Conservation (phyloP, 2,113 vertebrate species). For the Scytalopus superciliaris region DNA sequence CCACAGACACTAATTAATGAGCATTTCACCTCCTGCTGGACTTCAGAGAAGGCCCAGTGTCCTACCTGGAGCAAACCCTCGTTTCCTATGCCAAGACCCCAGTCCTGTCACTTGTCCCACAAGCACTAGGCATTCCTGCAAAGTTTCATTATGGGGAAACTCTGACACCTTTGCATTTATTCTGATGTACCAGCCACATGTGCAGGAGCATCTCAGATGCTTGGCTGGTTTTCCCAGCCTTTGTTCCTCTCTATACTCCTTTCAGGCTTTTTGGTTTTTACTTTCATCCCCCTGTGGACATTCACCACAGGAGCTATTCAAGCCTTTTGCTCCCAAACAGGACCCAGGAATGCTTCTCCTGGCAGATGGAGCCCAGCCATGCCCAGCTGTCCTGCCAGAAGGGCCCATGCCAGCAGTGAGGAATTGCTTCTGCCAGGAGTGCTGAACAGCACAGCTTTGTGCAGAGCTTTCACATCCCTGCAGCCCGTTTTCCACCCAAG, state of each 20-base stretch:
- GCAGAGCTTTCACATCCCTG: no score
- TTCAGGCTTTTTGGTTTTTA: background rate
- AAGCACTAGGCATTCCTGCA: background rate
- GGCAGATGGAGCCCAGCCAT: background rate
- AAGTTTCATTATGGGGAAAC: background rate
- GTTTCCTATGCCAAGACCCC: background rate
- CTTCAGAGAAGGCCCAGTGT: background rate
- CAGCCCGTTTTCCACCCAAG: background rate
- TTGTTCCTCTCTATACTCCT: background rate
- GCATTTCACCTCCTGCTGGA: background rate
- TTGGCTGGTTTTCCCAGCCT: background rate
- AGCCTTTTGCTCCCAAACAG: background rate
- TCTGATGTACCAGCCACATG: background rate
- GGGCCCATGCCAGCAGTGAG: background rate
- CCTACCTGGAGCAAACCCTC: background rate
- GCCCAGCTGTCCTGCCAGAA: background rate
- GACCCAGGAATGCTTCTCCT: background rate
- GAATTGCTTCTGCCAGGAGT: background rate
- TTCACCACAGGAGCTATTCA: background rate
- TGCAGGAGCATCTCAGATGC: background rate
- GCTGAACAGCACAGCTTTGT: background rate
- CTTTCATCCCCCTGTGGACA: background rate
- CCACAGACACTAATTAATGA: background rate
- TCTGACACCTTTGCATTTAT: background rate
- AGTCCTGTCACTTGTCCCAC: background rate